Percentiles rank a stretch among this genome's conserved stretches.
These are phyloP conservation scores for Picathartes gymnocephalus DNA, from an alignment of 2,113 vertebrate species.

Conservation along the genomic window DNA sequence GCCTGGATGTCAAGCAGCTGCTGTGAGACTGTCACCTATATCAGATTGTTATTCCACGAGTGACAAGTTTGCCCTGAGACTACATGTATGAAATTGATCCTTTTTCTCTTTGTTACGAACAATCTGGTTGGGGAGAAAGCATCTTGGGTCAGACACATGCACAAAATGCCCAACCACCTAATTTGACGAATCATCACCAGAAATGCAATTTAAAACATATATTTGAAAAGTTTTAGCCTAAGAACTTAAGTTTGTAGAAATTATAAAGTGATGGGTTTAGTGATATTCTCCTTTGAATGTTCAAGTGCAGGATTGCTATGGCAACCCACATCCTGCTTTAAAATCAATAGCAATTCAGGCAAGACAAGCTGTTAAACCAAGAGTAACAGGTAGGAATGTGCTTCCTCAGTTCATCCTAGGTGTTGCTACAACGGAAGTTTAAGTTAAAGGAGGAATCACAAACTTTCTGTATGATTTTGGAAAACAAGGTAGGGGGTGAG, in stretches of 20 bases:
- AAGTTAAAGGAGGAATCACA: background rate
- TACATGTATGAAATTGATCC: slow-evolving; percentile 34
- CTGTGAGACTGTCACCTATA: slow-evolving; percentile 58
- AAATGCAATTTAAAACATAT: background rate
- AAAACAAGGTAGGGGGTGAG: background rate
- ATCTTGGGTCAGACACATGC: background rate
- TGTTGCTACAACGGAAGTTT: background rate
- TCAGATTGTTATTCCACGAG: slow-evolving; percentile 38
- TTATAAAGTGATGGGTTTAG: background rate
- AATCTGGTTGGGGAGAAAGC: background rate
- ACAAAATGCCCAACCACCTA: background rate
- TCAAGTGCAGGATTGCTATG: slow-evolving; percentile 20
- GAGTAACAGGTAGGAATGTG: background rate
- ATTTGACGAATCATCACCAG: background rate
- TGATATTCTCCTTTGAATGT: background rate
- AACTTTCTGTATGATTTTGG: background rate
- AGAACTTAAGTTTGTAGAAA: background rate
- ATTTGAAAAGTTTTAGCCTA: background rate
- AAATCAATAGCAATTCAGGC: slow-evolving; percentile 52
- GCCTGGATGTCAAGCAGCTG: slow-evolving; percentile 69
- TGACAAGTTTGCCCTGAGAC: slow-evolving; percentile 55
- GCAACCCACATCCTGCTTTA: background rate
- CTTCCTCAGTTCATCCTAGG: background rate
- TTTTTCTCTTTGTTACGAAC: slow-evolving; percentile 38
- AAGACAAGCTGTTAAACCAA: slow-evolving; percentile 32